Base-by-base conservation (phyloP, 1,140 invertebrate species). In the Popillia japonica region DNA sequence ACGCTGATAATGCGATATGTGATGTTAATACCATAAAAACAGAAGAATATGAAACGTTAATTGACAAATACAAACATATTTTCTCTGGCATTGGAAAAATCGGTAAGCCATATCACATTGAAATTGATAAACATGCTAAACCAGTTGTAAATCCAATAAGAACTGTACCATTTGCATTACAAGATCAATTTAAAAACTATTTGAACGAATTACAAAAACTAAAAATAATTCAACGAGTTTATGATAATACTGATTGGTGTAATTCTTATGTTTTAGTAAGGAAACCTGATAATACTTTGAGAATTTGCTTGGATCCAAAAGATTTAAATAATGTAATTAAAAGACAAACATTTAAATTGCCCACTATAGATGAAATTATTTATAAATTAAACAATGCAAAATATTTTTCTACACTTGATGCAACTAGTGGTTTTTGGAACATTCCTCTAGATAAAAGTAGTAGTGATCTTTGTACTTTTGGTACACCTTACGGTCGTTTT, bases 381-480 rank as follows among this genome's bases (percentile, higher is more conserved):
- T 44, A 77, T 17, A 82, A 85, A 77, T 78, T 90, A 40, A 68
- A 76, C 40, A 85, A 84, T 17, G 82, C 86, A 75, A 86, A 83
- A 82, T 78, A 85, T 64, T 90, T 89, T 81, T 86, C 84, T 7
- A 86, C 85, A 48, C 78, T 90, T 17, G 88, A 90, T 85, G 85
- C 85, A 7, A 86, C 86, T 73, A 77, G 83, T 40, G 84, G 80
- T 14, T 87, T 88, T 82, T 85, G 82, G 83, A 82, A 87, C 75
- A 81, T 89, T 3, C 80, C 82, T 40, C 81, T 89, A n/a, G 82
- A 82, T 76, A 74, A 86, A 10, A 79, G 87, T 68, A 83, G 81
- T 59, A 68, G 61, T 40, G 79, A 85, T 23, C 23, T 78, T 23
- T 79, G 73, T 34, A 81, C 81, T 11, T 80, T 80, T 75, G 59